These are phyloP conservation scores for Papilio polytes DNA, from an alignment of 1,140 invertebrate genomes.

Conservation along the genomic window DNA sequence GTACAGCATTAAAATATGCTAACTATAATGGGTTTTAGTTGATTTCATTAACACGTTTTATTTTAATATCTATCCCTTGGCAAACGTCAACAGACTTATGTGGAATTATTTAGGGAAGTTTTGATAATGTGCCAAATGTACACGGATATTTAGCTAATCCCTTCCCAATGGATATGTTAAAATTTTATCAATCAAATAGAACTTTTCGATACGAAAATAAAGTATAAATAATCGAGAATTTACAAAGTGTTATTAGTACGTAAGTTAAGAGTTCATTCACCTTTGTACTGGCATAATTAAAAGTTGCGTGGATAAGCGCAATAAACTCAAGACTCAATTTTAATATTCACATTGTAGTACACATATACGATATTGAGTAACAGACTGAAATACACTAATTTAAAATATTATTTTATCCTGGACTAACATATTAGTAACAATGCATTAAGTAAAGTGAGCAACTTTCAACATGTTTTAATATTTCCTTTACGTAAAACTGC, in stretches of 20 bases:
- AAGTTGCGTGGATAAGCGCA: constrained; percentile 1
- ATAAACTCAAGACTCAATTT: neutral
- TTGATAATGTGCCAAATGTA: constrained; percentile 22
- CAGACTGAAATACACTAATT: no score
- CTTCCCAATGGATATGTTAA: neutral
- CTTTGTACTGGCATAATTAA: neutral
- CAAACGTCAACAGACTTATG: constrained; percentile 1
- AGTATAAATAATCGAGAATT: neutral
- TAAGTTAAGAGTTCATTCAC: neutral
- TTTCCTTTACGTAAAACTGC: no score
- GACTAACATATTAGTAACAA: no score
- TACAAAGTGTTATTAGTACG: neutral
- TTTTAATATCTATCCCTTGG: constrained; percentile 7
- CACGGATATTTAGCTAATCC: neutral
- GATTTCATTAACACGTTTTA: neutral
- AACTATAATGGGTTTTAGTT: no score
- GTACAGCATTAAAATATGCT: no score
- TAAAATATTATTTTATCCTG: no score
- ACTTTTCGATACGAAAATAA: no score
- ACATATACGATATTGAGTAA: neutral
- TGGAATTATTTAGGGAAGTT: constrained; percentile 12
- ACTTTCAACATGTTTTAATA: no score
- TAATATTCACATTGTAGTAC: neutral
- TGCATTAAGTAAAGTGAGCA: no score
- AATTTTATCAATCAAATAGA: neutral